A percentile compares a stretch with the other conserved stretches of the same genome.
Conservation (phyloP, 2,797 vertebrate species). For the Echiichthys vipera region DNA sequence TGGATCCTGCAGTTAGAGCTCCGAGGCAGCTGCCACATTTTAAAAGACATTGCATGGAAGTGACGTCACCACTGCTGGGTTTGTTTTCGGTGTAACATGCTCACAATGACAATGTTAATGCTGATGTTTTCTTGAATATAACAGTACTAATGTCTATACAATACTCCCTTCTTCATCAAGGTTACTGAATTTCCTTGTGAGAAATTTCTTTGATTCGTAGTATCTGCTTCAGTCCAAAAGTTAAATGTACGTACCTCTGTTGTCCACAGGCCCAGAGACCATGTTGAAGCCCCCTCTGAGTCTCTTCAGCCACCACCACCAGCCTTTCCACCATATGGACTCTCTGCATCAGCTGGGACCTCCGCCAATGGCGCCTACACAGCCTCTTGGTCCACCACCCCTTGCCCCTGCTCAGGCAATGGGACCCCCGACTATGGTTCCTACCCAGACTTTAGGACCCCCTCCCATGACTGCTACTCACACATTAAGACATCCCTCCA, state of each 20-base stretch:
- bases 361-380: conserved; percentile 73
- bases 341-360: conserved; percentile 78
- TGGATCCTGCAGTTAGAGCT: too few species aligned
- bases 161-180: neutral
- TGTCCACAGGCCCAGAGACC: conserved; percentile 81
- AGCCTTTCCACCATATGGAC: conserved; percentile 81
- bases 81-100: too few species aligned
- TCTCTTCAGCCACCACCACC: conserved; percentile 86
- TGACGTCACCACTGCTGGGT: too few species aligned
- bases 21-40: too few species aligned
- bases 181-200: neutral
- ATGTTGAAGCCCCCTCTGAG: conserved; percentile 81
- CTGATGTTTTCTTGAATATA: neutral
- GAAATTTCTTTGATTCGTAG: neutral
- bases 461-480: conserved; percentile 67
- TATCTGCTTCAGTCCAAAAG: neutral
- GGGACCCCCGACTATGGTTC: conserved; percentile 63
- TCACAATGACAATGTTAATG: neutral
- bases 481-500: conserved; percentile 73
- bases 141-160: neutral
- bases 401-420: conserved; percentile 64
- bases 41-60: too few species aligned
- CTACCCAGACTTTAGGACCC: conserved; percentile 62
- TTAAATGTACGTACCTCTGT: neutral
- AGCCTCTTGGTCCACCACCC: conserved; percentile 71